Evolutionary conservation across 2,113 vertebrate genomes (phyloP).

Genomic region (Labrus mixtus): DNA sequence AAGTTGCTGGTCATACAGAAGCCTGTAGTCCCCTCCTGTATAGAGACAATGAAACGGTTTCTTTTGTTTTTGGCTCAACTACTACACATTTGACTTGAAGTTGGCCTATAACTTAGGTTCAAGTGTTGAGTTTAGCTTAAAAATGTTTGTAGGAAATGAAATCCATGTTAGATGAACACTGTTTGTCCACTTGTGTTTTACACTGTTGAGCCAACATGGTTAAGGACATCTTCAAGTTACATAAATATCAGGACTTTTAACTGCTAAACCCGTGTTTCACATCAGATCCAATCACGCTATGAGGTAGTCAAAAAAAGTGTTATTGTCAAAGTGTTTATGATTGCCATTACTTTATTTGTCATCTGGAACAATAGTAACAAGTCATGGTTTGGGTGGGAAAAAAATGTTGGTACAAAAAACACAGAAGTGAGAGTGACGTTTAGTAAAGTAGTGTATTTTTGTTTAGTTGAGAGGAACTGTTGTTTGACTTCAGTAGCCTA

Average conservation of each 20-base stretch:
- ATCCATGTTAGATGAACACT: background rate
- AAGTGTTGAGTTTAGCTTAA: background rate
- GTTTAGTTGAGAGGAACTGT: too few relatives aligned
- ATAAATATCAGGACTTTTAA: background rate
- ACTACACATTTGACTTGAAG: background rate
- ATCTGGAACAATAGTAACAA: too few relatives aligned
- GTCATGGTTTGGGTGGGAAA: too few relatives aligned
- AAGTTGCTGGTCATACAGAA: constrained; percentile 16
- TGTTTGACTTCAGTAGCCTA: too few relatives aligned
- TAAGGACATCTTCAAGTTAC: background rate
- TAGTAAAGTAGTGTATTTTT: too few relatives aligned
- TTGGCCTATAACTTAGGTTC: background rate
- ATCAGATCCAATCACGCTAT: too few relatives aligned
- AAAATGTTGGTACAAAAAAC: too few relatives aligned
- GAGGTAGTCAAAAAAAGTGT: too few relatives aligned
- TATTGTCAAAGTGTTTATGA: too few relatives aligned
- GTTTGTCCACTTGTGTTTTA: background rate
- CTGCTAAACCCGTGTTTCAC: too few relatives aligned
- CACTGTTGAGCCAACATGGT: background rate
- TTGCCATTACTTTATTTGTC: too few relatives aligned
- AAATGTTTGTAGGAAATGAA: background rate
- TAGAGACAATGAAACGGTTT: background rate
- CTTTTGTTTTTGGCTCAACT: background rate
- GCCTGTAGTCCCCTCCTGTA: background rate
- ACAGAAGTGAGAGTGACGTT: too few relatives aligned